phyloP scores from a whole-genome alignment of 2,113 vertebrate species.

The Telmatochromis brachygnathus region DNA sequence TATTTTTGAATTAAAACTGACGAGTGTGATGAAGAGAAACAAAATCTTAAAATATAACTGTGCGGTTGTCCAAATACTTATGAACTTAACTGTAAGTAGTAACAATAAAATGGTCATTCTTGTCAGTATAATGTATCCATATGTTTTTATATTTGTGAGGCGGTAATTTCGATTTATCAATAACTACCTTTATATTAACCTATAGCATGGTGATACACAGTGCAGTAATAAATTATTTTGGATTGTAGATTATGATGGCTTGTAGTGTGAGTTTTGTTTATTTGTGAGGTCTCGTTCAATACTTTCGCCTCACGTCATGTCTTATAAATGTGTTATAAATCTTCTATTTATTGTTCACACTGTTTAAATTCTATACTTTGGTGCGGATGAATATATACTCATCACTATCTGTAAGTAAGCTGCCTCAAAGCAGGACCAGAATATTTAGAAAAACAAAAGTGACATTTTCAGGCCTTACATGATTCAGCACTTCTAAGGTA shows the following conservation, averaged over 20 bases:
- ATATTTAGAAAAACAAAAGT: background rate
- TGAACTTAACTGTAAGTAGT: background rate
- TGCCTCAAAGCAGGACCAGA: background rate
- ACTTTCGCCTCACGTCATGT: background rate
- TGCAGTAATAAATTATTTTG: background rate
- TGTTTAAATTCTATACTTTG: background rate
- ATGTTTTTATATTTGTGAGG: background rate
- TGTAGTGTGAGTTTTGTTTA: background rate
- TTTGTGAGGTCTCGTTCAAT: background rate
- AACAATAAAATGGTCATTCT: background rate
- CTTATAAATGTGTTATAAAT: background rate
- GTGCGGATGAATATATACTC: background rate
- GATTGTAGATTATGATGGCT: background rate
- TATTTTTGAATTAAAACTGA: background rate
- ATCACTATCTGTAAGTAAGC: background rate
- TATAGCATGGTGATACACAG: background rate
- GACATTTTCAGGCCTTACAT: background rate
- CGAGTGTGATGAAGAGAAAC: background rate
- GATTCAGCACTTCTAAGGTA: background rate
- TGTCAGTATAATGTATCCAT: background rate
- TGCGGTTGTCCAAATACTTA: background rate
- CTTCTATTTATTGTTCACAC: background rate
- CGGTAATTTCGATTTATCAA: background rate
- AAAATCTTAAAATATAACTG: background rate
- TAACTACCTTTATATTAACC: background rate